Evolutionary conservation across 2,113 vertebrate genomes (phyloP), one percentile per base, ranked within the genome.

Genomic region (Excalfactoria chinensis): DNA sequence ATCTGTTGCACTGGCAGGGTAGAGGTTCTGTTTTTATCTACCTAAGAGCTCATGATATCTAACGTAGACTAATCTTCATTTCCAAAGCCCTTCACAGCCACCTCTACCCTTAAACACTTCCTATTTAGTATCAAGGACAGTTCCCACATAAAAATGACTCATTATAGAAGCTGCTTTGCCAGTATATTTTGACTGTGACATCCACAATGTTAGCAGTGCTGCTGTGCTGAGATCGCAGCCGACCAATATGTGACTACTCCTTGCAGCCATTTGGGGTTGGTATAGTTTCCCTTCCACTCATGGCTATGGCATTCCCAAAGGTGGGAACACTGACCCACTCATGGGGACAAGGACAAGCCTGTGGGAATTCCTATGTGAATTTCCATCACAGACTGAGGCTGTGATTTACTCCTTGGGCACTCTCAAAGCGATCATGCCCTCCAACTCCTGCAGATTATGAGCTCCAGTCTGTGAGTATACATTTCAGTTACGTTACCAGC

Each of bases 291-390:
- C 56, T 59, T 49, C 19, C 66, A 86, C 0, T 3, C 0, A 1
- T 0, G 6, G 53, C 35, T 40, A 28, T 0, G 1, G 40, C 44
- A n/a, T 40, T 34, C 40, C 53, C 40, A 0, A 0, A 7, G 43
- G 32, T 30, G 67, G 11, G 30, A 8, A 51, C 14, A 22, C 37
- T 79, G 55, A 34, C 43, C 77, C 43, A 28, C 35, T 66, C 46
- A 5, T 3, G 4, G 75, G 53, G 25, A 66, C 56, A 60, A 44
- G 69, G 18, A 15, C 26, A 20, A 4, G 1, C 1, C 1, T 26
- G 30, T 43, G 64, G 48, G n/a, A 63, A 56, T 1, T 1, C 1
- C 1, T 26, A 26, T 43, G 64, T 44, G n/a, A 63, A 56, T 1
- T 1, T 1, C 25, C 14, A 1, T 14, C 37, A 35, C 25, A 84